Evolutionary conservation across 2,888 invertebrate genomes (phyloP).

Genomic region (Drosophila vallismaia): DNA sequence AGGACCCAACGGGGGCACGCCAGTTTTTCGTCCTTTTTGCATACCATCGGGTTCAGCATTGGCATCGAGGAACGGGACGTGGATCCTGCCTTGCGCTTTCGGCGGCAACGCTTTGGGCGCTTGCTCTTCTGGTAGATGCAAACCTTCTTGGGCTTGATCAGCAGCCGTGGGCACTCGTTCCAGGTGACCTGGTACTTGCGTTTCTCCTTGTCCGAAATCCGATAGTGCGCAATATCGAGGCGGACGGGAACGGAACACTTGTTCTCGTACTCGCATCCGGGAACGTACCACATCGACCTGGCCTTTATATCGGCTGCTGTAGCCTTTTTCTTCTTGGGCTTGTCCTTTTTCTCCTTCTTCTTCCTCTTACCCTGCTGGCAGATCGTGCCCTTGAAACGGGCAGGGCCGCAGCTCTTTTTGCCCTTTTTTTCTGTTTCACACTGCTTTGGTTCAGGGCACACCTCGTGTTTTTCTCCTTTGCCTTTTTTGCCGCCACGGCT

Average conservation of each 20-base stretch:
- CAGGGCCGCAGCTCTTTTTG: not conserved
- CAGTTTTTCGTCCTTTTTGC: not conserved
- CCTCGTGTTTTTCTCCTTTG: not conserved
- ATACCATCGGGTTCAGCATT: constrained; percentile 35
- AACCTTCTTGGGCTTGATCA: constrained; percentile 58
- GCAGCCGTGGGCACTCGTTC: constrained; percentile 67
- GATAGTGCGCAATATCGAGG: constrained; percentile 50
- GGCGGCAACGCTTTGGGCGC: constrained; percentile 49
- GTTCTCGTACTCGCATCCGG: constrained; percentile 50
- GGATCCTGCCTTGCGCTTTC: constrained; percentile 14
- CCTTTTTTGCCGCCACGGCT: constrained; percentile 10
- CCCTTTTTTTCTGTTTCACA: not conserved
- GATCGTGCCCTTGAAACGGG: constrained; percentile 12
- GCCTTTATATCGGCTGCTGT: not conserved
- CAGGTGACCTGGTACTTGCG: constrained; percentile 77
- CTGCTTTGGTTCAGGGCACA: not conserved
- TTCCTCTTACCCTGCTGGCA: constrained; percentile 11
- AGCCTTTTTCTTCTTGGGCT: not conserved
- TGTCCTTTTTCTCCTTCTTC: constrained; percentile 1
- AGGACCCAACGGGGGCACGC: constrained; percentile 13
- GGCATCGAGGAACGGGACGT: constrained; percentile 10
- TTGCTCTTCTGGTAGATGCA: constrained; percentile 50
- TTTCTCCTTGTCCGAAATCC: constrained; percentile 62
- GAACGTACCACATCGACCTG: constrained; percentile 42
- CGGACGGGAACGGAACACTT: constrained; percentile 20